phyloP scores from a whole-genome alignment of 1,140 invertebrate genomes.

The Orchestia grillus region DNA sequence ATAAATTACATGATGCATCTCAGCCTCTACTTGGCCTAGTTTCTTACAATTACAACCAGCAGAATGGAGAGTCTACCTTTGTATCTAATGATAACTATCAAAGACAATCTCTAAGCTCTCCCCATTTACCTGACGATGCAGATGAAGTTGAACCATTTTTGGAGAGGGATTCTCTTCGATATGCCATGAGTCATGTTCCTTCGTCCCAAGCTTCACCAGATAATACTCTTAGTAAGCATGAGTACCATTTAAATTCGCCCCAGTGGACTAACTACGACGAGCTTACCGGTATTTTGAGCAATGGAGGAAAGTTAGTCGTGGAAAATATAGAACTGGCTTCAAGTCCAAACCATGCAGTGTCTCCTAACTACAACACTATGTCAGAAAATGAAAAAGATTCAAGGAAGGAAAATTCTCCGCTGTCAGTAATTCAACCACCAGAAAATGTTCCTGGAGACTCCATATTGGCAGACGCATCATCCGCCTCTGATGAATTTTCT shows the following conservation, averaged over 20 bases:
- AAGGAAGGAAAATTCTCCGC: not conserved
- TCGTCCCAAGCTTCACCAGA: not conserved
- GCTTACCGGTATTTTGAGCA: not conserved
- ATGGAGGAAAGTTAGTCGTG: not conserved
- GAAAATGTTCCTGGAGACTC: not conserved
- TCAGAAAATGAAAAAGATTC: not conserved
- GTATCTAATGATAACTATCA: not conserved
- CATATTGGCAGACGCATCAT: not conserved
- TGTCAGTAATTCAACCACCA: not conserved
- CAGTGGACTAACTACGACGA: not conserved
- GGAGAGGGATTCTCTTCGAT: not conserved
- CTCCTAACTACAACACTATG: not conserved
- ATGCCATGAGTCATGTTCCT: slow-evolving; percentile 19
- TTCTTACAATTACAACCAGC: not conserved
- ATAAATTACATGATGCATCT: not conserved
- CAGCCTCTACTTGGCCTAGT: not conserved
- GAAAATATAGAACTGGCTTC: not conserved
- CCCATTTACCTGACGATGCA: not conserved
- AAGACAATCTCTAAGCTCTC: not conserved
- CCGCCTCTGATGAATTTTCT: not conserved
- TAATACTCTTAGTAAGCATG: not conserved
- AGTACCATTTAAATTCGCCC: not conserved
- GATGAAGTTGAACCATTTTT: not conserved
- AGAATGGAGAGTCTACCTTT: not conserved
- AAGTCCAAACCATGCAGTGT: not conserved